Evolutionary conservation across 2,888 invertebrate species (phyloP), one percentile per base, ranked within the genome.

Genomic region (Idaea biselata): DNA sequence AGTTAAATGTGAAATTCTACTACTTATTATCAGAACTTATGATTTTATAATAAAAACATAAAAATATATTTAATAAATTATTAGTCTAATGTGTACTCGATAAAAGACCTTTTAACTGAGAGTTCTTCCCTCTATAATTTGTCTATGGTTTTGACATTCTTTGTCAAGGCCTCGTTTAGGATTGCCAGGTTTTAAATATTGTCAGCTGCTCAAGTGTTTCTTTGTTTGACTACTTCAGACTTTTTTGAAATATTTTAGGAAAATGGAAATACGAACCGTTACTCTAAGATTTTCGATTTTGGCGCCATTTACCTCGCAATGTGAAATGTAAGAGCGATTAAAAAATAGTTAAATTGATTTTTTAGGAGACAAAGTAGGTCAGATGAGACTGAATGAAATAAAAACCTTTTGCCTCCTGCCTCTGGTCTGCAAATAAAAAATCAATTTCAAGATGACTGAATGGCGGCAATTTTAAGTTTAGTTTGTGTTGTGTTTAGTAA

Each of bases 131-230:
- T 74, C 67, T 71, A 71, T 8, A 64, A 53, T 75, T 18, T 73
- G 73, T 78, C 73, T 82, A 76, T 78, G 76, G 63, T 72, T 66
- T 61, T 82, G 83, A 82, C 82, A 78, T 78, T 71, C 70, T 73
- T 79, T 83, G 83, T 83, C 82, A 83, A 63, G 63, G 62, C 64
- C 63, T 54, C 8, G 16, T 59, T 44, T 54, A 55, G 63, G 25
- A 65, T 58, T 71, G 63, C 71, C 60, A 60, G 60, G 5, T 60
- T 54, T 55, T 54, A 54, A 55, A 60, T 58, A 58, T 44, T 44
- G 55, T 58, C 65, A 67, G 68, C 67, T 70, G 68, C 62, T 44
- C 11, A 7, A 14, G 44, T 44, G 6, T 44, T 44, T 44, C 44
- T 44, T 44, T 44, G 44, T 44, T 11, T 25, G 25, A 53, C n/a